Conservation (phyloP, 2,113 vertebrate species). For the Peromyscus leucopus region DNA sequence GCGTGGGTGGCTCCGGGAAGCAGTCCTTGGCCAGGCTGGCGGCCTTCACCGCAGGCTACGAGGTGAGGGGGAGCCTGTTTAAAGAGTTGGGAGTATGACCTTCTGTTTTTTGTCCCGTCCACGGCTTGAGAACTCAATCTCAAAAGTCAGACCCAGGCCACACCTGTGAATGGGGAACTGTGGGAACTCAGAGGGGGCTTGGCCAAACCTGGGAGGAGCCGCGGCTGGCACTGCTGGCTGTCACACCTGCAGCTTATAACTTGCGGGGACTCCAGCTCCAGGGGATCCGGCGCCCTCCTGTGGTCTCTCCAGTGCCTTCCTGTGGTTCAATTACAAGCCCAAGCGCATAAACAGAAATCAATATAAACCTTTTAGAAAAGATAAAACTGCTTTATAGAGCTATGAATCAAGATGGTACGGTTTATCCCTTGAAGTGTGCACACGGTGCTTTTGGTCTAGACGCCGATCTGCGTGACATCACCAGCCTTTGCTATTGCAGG, state of each 20-base stretch:
- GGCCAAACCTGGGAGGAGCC: not conserved
- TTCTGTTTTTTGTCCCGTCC: not conserved
- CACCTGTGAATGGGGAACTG: not conserved
- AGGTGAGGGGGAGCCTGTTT: conserved; percentile 87
- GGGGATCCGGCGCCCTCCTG: not conserved
- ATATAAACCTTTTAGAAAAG: not conserved
- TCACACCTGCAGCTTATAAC: too few relatives aligned
- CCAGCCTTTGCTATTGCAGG: not conserved
- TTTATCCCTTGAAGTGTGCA: too few relatives aligned
- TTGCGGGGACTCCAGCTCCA: too few relatives aligned
- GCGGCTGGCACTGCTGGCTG: accelerated
- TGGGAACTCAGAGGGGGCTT: too few relatives aligned
- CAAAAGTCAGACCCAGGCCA: not conserved
- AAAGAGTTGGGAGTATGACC: not conserved
- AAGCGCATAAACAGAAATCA: not conserved
- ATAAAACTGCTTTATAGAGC: not conserved
- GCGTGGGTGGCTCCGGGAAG: conserved; percentile 95
- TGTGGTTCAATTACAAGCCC: not conserved
- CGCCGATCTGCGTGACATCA: accelerated
- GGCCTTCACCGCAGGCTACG: conserved; percentile 93
- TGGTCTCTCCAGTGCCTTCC: not conserved
- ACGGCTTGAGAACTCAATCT: not conserved
- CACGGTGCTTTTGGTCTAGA: not conserved
- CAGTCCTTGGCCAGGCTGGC: conserved; percentile 95
- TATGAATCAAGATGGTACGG: accelerated